These are phyloP conservation scores for Fregetta grallaria DNA, from an alignment of 2,113 vertebrate species.

Conservation along the genomic window DNA sequence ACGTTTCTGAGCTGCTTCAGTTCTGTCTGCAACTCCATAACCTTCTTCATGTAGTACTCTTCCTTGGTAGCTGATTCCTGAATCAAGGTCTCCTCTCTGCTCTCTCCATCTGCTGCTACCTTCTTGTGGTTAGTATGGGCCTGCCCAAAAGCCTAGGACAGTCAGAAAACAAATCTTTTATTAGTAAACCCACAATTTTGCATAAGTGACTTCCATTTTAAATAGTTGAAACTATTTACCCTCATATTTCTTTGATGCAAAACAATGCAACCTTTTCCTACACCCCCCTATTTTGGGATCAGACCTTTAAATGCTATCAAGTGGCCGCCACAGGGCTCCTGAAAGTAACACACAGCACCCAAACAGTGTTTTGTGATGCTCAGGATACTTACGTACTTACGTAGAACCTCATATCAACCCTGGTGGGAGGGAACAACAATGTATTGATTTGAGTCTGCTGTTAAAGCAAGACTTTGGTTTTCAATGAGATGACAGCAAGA, in stretches of 20 bases:
- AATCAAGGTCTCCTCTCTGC: slow-evolving; percentile 95
- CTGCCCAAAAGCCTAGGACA: slow-evolving; percentile 90
- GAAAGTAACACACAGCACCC: background rate
- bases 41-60: slow-evolving; percentile 91
- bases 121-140: slow-evolving; percentile 94
- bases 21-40: slow-evolving; percentile 93
- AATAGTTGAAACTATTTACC: background rate
- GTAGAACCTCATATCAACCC: background rate
- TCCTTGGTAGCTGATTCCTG: slow-evolving; percentile 97
- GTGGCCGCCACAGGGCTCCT: background rate
- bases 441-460: background rate
- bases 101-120: slow-evolving; percentile 95
- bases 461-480: background rate
- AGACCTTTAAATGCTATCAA: background rate
- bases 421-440: background rate
- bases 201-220: background rate
- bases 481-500: background rate
- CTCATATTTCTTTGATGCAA: background rate
- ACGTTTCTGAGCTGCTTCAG: slow-evolving; percentile 87
- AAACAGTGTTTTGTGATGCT: background rate
- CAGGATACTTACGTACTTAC: rapidly evolving
- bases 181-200: background rate
- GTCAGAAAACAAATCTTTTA: background rate
- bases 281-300: background rate
- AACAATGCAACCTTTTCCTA: background rate